phyloP scores from a whole-genome alignment of 2,888 invertebrate genomes.

The Chironomus riparius region DNA sequence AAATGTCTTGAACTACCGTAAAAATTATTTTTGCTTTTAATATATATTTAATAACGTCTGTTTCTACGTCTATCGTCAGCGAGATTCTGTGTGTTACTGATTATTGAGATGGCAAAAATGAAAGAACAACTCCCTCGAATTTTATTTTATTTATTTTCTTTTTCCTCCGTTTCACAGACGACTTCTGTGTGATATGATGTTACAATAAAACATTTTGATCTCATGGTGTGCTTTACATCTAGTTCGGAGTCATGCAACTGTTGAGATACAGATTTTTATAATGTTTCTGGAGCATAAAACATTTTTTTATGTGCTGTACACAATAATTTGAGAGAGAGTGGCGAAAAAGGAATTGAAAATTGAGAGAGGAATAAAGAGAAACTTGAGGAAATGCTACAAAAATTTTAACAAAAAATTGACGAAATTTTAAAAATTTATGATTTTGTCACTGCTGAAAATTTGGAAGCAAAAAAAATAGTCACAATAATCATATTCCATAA shows the following conservation, averaged over 20 bases:
- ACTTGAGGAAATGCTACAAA: background rate
- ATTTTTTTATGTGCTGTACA: background rate
- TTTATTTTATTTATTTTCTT: no score
- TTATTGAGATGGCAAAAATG: constrained; percentile 1
- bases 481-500: background rate
- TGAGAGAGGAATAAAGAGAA: background rate
- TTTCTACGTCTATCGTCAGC: background rate
- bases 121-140: constrained; percentile 5
- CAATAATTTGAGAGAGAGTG: background rate
- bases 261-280: constrained; percentile 6
- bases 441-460: background rate
- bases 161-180: background rate
- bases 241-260: background rate
- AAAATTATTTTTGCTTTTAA: background rate
- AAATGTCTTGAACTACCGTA: background rate
- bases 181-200: constrained; percentile 9
- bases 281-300: background rate
- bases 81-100: constrained; percentile 22
- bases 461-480: background rate
- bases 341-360: background rate
- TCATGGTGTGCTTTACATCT: constrained; percentile 3
- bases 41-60: background rate
- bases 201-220: constrained; percentile 21
- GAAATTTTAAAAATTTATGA: background rate
- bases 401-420: background rate